Conservation (phyloP, 2,113 vertebrate genomes). For the Phylloscopus whistleri region DNA sequence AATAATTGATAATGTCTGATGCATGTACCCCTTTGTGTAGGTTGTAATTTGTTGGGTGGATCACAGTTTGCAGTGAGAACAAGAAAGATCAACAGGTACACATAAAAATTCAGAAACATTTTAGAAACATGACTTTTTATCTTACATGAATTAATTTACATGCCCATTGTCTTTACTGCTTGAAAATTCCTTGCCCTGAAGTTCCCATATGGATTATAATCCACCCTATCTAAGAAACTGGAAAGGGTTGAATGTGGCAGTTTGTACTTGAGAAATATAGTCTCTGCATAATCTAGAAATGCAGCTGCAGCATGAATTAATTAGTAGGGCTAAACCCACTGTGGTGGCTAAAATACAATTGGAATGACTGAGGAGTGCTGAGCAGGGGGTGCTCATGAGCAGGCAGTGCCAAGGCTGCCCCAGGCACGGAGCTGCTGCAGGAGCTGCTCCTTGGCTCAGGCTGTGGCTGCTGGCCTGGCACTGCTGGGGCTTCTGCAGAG, state of each 20-base stretch:
- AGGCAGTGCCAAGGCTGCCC: background rate
- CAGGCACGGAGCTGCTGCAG: background rate
- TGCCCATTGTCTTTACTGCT: background rate
- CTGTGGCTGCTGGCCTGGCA: background rate
- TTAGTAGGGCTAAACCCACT: background rate
- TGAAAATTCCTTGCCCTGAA: background rate
- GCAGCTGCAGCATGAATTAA: conserved; percentile 40
- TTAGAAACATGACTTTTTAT: background rate
- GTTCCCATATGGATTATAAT: background rate
- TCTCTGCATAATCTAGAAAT: background rate
- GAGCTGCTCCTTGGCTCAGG: background rate
- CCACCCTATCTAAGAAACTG: background rate
- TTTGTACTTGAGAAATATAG: background rate
- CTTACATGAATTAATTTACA: background rate
- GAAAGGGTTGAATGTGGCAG: background rate
- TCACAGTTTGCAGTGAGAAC: background rate
- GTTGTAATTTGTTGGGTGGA: background rate
- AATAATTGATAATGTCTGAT: background rate
- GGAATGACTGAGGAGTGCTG: background rate
- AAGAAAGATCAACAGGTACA: background rate
- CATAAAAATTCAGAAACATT: background rate
- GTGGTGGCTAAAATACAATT: background rate
- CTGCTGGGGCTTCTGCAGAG: background rate
- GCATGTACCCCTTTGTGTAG: background rate
- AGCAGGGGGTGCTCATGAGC: background rate